Base-by-base conservation (phyloP, 1,140 invertebrate genomes). In the Drosophila cardini region DNA sequence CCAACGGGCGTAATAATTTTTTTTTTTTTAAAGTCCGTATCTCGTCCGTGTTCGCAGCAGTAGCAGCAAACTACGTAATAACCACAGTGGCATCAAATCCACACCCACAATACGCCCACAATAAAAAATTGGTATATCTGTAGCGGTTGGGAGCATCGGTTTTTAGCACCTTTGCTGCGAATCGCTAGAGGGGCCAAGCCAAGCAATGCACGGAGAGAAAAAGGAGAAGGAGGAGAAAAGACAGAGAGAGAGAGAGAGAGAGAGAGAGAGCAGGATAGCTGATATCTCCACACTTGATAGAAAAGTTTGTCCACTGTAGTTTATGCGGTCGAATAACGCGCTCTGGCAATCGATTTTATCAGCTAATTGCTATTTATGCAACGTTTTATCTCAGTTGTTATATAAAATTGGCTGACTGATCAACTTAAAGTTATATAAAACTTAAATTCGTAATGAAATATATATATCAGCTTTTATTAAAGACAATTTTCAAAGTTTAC, bases 91-190 rank as follows among this genome's bases (percentile, higher is more conserved):
- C 40, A 26, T 4, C 21, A 26, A 4, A 5, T 26, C 21, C 21
- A 26, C 56, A 36, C 43, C 43, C 57, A 46, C 43, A 48, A 46
- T 10, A 4, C 42, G 53, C 65, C 45, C 46, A 52, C 56, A 57
- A 70, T 85, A 70, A 85, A 82, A 75, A 84, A 76, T 72, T 75
- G 76, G 42, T 43, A 58, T 53, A 72, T 56, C 74, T 71, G 56
- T 58, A 42, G 65, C 56, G 61, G 50, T 65, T 62, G 56, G 36
- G 34, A 82, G 53, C 58, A 68, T 68, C 62, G 42, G 64, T 63
- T 64, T 60, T 78, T 72, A 62, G 67, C 80, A 78, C 75, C 80
- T 78, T 46, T 30, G 21, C 32, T 46, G 46, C 42, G 42, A 46
- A 60, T 34, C 42, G 30, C 40, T 13, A 58, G 57, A 26, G 57